These are phyloP conservation scores for Embidobia sp. DNA, from an alignment of 2,888 invertebrate genomes.

Conservation along the genomic window DNA sequence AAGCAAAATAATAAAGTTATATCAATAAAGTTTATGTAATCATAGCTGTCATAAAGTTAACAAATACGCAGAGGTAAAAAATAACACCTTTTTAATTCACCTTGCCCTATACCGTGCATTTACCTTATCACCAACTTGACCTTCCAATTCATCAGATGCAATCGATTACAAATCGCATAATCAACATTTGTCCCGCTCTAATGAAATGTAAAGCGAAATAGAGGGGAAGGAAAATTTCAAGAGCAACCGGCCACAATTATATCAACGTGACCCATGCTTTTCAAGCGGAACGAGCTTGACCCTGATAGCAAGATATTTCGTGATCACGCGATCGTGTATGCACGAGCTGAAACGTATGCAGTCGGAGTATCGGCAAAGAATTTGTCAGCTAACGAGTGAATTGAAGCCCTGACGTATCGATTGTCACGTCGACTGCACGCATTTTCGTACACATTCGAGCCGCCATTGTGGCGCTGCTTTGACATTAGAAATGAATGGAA, in stretches of 20 bases:
- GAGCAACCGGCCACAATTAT: constrained; percentile 38
- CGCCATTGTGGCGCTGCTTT: constrained; percentile 23
- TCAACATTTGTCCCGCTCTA: not conserved
- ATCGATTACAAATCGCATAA: not conserved
- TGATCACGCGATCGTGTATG: constrained; percentile 52
- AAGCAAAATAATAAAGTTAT: too few species aligned
- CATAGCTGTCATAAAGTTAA: too few species aligned
- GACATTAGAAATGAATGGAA: constrained; percentile 34
- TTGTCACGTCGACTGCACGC: constrained; percentile 29
- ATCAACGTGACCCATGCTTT: constrained; percentile 41
- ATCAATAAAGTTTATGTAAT: too few species aligned
- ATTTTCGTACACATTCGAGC: constrained; percentile 9
- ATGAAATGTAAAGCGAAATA: not conserved
- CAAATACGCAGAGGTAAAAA: too few species aligned
- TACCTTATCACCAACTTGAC: too few species aligned
- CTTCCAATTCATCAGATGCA: not conserved
- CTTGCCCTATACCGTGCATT: too few species aligned
- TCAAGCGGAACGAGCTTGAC: constrained; percentile 41
- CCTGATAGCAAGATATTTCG: constrained; percentile 45
- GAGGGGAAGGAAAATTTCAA: constrained; percentile 27
- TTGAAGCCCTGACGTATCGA: constrained; percentile 37
- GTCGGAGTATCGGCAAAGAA: constrained; percentile 28
- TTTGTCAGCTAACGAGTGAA: constrained; percentile 38
- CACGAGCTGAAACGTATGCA: constrained; percentile 38
- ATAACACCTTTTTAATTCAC: too few species aligned